These are phyloP conservation scores for Nomada ruficornis DNA, from an alignment of 2,888 invertebrate genomes.

Conservation along the genomic window DNA sequence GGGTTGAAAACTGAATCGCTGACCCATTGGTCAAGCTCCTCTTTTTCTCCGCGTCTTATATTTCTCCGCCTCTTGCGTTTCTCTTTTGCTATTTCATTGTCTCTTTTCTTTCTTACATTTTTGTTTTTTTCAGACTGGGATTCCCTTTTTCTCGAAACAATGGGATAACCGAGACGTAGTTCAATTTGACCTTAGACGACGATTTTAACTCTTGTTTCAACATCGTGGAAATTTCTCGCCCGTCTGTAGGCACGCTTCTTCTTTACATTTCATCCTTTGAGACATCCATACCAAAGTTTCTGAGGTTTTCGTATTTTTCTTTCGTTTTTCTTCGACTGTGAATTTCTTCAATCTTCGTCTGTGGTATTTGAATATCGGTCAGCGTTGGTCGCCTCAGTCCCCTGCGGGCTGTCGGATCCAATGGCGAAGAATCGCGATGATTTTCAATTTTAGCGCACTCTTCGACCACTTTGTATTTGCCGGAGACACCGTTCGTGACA, in stretches of 20 bases:
- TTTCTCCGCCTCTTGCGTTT: background rate
- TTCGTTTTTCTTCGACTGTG: background rate
- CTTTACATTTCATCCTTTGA: constrained; percentile 21
- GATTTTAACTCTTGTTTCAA: constrained; percentile 26
- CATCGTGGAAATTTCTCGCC: constrained; percentile 9
- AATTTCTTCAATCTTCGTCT: background rate
- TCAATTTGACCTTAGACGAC: background rate
- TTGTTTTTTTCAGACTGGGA: too few species aligned
- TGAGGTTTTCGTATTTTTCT: background rate
- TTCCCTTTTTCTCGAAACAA: background rate
- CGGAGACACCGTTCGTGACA: background rate
- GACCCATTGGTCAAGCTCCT: constrained; percentile 16
- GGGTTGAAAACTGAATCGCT: constrained; percentile 26
- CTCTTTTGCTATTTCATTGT: background rate
- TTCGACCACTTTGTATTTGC: background rate
- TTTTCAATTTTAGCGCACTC: background rate
- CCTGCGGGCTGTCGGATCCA: background rate
- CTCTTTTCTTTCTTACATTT: background rate
- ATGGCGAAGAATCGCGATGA: background rate
- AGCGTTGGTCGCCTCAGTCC: background rate
- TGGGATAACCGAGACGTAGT: too few species aligned
- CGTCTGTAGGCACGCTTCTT: background rate
- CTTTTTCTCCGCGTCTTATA: background rate
- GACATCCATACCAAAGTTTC: background rate
- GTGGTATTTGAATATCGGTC: constrained; percentile 36